Evolutionary conservation across 2,797 vertebrate genomes (phyloP), one percentile per base, ranked within the genome.

Genomic region (Chelmon rostratus): DNA sequence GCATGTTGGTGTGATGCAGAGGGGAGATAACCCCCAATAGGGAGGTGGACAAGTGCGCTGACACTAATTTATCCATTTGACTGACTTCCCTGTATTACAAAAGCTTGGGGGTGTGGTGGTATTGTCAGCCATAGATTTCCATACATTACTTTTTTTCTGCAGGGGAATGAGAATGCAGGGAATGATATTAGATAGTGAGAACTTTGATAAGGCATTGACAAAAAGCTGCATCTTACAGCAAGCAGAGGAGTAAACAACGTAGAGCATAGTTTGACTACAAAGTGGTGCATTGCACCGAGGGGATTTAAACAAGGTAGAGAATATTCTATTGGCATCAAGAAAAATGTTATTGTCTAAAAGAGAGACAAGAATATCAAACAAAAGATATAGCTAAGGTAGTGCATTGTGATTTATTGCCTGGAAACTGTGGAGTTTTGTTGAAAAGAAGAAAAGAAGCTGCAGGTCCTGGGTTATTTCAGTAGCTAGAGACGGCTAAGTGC

Each of bases 1-100:
- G 85, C 82, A 92, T 91, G 91, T 73, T 81, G 85, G 71, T 84
- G 65, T 52, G 81, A 88, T 86, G 78, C 52, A 8, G 64, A 87
- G 59, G 62, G 72, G 63, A 73, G 78, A 84, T 82, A 88, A 86
- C 78, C 88, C 69, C 61, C 72, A 78, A 61, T 63, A 72, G 87
- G 73, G 82, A 85, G 80, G 83, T 88, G 82, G 89, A 89, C 78
- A 73, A 69, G 86, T 84, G 85, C 53, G 12, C 38, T 82, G 85
- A 91, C 92, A 89, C 84, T 80, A 88, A 94, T 94, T 93, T 89
- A 92, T 93, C 90, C 81, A 84, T 92, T 86, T 88, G 84, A 89
- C 89, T 93, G 91, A 92, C 88, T 88, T 75, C 63, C 68, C 68
- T 81, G 81, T 89, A 77, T 88, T 74, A 77, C 76, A 83, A 78